Evolutionary conservation across 2,797 vertebrate species (phyloP).

Genomic region (Enoplosus armatus): DNA sequence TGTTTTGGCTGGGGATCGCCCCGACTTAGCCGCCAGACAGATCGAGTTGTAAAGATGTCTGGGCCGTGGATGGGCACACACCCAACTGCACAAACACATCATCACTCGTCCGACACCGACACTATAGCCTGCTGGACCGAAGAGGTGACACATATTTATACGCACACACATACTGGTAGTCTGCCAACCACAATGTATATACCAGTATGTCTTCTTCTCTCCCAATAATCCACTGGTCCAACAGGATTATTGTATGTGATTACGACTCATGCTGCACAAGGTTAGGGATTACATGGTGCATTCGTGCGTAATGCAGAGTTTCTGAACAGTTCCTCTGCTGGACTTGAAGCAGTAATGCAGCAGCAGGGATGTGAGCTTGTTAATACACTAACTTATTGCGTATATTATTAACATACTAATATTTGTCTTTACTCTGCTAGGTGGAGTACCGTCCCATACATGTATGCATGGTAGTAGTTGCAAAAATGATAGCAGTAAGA

Average conservation of each 20-base stretch:
- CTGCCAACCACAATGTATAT: constrained; percentile 22
- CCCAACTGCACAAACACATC: constrained; percentile 58
- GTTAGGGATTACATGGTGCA: constrained; percentile 58
- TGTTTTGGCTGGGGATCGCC: constrained; percentile 57
- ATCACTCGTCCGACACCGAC: constrained; percentile 36
- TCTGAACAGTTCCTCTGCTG: constrained; percentile 20
- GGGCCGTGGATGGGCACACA: constrained; percentile 38
- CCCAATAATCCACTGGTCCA: constrained; percentile 60
- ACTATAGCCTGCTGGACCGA: constrained; percentile 23
- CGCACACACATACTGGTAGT: background rate
- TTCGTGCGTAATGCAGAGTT: constrained; percentile 30
- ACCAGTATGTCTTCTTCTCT: constrained; percentile 5
- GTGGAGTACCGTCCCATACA: background rate
- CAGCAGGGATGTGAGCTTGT: background rate
- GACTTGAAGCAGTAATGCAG: background rate
- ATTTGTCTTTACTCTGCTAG: background rate
- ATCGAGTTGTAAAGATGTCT: constrained; percentile 71
- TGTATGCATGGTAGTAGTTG: background rate
- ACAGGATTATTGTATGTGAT: constrained; percentile 69
- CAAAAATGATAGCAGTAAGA: background rate
- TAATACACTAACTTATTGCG: background rate
- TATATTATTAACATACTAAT: too few species aligned
- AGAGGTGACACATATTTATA: constrained; percentile 1
- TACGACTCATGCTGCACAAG: constrained; percentile 54
- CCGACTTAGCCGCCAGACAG: constrained; percentile 48